A percentile compares a stretch with the other conserved stretches of the same genome.
These are phyloP conservation scores for Empis livida DNA, from an alignment of 2,888 invertebrate species.

Conservation along the genomic window DNA sequence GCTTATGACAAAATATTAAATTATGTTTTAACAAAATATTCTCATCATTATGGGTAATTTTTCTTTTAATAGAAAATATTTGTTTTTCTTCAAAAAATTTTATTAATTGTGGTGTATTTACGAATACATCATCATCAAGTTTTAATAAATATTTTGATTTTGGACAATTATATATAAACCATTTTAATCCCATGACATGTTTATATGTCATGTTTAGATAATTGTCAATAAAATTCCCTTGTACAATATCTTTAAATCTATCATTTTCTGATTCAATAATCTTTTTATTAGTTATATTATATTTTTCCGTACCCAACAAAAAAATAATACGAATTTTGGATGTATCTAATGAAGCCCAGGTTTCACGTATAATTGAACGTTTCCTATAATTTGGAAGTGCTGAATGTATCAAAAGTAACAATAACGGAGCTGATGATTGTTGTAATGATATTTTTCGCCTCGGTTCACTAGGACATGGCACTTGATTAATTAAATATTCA, in stretches of 20 bases:
- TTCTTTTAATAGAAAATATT: too few relatives aligned
- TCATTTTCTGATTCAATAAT: conserved; percentile 43
- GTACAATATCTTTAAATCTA: conserved; percentile 52
- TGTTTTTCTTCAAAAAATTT: conserved; percentile 35
- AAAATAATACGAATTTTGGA: conserved; percentile 49
- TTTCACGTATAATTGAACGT: conserved; percentile 53
- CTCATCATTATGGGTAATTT: too few relatives aligned
- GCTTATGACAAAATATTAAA: conserved; percentile 50
- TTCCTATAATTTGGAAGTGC: conserved; percentile 51
- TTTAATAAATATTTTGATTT: conserved; percentile 56
- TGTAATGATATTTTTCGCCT: too few relatives aligned
- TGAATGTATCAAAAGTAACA: conserved; percentile 55
- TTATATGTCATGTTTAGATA: conserved; percentile 77
- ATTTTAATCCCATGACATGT: conserved; percentile 69
- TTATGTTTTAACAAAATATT: too few relatives aligned
- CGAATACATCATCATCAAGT: conserved; percentile 65
- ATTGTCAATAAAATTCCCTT: conserved; percentile 62
- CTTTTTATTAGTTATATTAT: conserved; percentile 25
- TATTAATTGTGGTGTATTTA: conserved; percentile 50
- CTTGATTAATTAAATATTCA: conserved; percentile 45
- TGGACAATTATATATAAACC: conserved; percentile 57
- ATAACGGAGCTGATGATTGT: conserved; percentile 38
- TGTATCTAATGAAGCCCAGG: conserved; percentile 49
- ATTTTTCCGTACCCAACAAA: conserved; percentile 45
- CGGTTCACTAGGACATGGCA: conserved; percentile 38